phyloP scores from a whole-genome alignment of 2,113 vertebrate species.

The Takifugu bimaculatus region DNA sequence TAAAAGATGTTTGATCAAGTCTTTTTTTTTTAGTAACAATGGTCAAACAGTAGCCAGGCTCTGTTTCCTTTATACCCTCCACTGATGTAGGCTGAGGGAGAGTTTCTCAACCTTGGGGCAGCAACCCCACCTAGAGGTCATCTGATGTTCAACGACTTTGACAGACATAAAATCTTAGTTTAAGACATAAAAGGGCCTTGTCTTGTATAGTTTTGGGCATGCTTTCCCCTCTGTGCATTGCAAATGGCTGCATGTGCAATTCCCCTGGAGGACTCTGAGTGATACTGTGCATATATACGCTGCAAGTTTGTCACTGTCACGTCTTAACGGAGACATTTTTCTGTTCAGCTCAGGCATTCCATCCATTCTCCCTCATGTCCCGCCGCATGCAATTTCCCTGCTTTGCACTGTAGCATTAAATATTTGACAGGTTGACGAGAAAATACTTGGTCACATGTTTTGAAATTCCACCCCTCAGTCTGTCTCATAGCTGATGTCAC shows the following conservation, averaged over 20 bases:
- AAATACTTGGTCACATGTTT: neutral
- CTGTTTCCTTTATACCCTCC: neutral
- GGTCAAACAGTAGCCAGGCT: neutral
- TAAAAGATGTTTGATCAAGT: too few species aligned
- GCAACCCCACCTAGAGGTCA: slow-evolving; percentile 13
- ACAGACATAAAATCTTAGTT: neutral
- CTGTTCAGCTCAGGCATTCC: neutral
- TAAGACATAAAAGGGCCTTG: neutral
- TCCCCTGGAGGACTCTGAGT: slow-evolving; percentile 6
- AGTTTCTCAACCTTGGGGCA: slow-evolving; percentile 3
- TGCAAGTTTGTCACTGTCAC: too few species aligned
- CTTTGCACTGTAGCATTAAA: slow-evolving; percentile 5
- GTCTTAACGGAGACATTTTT: too few species aligned
- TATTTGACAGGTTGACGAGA: neutral
- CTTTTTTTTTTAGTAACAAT: neutral
- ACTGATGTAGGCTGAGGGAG: neutral
- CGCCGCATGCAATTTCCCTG: slow-evolving; percentile 1
- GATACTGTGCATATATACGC: too few species aligned
- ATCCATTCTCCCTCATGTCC: slow-evolving; percentile 3
- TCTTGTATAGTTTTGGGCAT: neutral
- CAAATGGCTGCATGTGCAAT: slow-evolving; percentile 10
- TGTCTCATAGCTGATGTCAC: slow-evolving; percentile 10
- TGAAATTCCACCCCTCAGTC: slow-evolving; percentile 1
- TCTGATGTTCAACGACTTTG: neutral
- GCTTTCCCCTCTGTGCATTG: neutral